A percentile compares a stretch with the other conserved stretches of the same genome.
Conservation (phyloP, 2,888 invertebrate genomes). For the Archaeoteleia sp. region DNA sequence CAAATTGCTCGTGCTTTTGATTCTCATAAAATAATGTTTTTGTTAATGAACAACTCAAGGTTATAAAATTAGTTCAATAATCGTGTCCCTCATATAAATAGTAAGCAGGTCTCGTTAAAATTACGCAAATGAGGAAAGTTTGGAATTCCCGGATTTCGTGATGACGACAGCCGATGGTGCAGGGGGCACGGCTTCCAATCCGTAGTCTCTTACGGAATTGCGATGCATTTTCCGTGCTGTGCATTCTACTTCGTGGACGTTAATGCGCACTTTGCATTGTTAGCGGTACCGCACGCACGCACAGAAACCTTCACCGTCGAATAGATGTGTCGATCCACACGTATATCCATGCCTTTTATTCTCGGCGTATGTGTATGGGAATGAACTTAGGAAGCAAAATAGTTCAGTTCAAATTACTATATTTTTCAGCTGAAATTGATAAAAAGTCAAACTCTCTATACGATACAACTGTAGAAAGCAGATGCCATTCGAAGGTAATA, state of each 20-base stretch:
- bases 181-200: slow-evolving; percentile 27
- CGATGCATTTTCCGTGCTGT: slow-evolving; percentile 27
- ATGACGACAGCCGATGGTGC: slow-evolving; percentile 23
- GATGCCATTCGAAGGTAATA: no score
- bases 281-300: slow-evolving; percentile 49
- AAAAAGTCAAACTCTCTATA: no score
- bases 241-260: slow-evolving; percentile 44
- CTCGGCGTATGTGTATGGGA: slow-evolving; percentile 1
- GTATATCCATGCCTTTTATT: slow-evolving; percentile 9
- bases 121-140: slow-evolving; percentile 22
- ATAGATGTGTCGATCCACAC: slow-evolving; percentile 70
- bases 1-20: no score
- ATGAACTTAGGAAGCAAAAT: background rate
- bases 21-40: no score
- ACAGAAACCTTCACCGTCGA: slow-evolving; percentile 64
- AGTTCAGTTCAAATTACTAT: no score
- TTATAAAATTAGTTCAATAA: slow-evolving; percentile 9
- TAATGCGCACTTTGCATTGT: slow-evolving; percentile 68
- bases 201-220: slow-evolving; percentile 21
- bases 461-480: no score
- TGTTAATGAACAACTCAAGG: background rate
- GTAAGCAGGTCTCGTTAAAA: slow-evolving; percentile 10
- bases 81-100: slow-evolving; percentile 5
- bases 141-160: slow-evolving; percentile 15
- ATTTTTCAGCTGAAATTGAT: no score